A percentile compares a stretch with the other conserved stretches of the same genome.
Conservation (phyloP, 2,113 vertebrate species). For the Cyphomyrus plagiostoma region DNA sequence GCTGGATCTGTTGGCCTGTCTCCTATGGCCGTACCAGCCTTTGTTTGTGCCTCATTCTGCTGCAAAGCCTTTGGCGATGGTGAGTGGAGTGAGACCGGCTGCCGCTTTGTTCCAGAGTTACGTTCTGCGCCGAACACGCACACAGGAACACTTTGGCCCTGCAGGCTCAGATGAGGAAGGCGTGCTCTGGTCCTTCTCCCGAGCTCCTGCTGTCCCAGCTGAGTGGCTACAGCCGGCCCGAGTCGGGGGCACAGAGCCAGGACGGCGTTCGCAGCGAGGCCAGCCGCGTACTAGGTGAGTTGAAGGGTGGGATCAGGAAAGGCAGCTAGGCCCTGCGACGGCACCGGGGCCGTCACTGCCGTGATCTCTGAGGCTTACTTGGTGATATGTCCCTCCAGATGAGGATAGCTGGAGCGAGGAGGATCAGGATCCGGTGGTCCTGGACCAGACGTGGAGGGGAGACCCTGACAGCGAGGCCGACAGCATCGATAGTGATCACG, state of each 20-base stretch:
- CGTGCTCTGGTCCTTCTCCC: constrained; percentile 62
- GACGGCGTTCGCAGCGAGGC: constrained; percentile 77
- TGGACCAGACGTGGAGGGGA: constrained; percentile 95
- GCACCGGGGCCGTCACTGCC: neutral
- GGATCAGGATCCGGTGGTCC: constrained; percentile 75
- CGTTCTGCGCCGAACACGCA: constrained; percentile 85
- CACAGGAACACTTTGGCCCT: constrained; percentile 78
- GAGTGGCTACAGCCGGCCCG: constrained; percentile 74
- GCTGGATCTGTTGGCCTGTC: neutral
- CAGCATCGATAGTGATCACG: constrained; percentile 93
- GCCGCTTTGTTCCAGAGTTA: constrained; percentile 50
- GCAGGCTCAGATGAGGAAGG: constrained; percentile 83
- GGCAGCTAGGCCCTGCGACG: neutral
- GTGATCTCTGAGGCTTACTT: neutral
- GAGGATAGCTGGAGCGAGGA: constrained; percentile 94
- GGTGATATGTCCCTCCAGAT: constrained; percentile 56
- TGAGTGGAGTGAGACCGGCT: neutral
- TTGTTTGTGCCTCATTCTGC: neutral
- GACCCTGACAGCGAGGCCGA: constrained; percentile 95
- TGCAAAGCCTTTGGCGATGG: neutral
- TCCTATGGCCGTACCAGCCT: neutral
- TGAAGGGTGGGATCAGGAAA: neutral
- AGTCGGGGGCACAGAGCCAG: constrained; percentile 56
- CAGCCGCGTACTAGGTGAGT: constrained; percentile 76
- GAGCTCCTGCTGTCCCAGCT: constrained; percentile 86